Evolutionary conservation across 2,797 vertebrate genomes (phyloP).

Genomic region (Atherinosoma microstoma): DNA sequence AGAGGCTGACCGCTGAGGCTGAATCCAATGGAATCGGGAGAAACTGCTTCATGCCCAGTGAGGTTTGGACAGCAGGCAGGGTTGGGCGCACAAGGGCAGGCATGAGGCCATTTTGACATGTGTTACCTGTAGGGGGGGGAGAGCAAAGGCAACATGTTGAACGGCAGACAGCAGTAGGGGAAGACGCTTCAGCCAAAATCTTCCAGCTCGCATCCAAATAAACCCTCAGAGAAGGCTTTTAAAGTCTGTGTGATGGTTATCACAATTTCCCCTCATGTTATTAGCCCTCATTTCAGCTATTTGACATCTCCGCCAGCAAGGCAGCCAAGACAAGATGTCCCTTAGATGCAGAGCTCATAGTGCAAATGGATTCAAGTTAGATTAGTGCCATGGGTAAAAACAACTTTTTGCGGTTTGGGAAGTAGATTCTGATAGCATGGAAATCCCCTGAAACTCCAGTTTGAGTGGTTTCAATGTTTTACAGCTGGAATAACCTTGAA

Average conservation of each 20-base stretch:
- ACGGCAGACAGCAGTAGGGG: constrained; percentile 15
- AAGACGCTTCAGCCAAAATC: neutral
- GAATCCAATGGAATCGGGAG: constrained; percentile 92
- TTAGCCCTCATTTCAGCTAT: constrained; percentile 17
- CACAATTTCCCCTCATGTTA: neutral
- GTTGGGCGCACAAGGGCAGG: constrained; percentile 91
- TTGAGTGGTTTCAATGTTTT: neutral
- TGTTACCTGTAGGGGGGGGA: constrained; percentile 86
- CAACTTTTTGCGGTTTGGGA: constrained; percentile 8
- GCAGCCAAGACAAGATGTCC: constrained; percentile 8
- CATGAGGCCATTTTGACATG: constrained; percentile 94
- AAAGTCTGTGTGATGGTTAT: neutral
- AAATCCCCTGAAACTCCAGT: constrained; percentile 35
- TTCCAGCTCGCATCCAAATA: neutral
- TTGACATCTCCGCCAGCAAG: constrained; percentile 2
- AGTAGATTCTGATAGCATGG: constrained; percentile 6
- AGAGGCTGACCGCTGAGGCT: constrained; percentile 89
- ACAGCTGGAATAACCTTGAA: constrained; percentile 13
- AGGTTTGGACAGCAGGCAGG: constrained; percentile 87
- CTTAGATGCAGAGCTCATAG: neutral
- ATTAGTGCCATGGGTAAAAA: constrained; percentile 24
- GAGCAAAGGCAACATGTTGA: constrained; percentile 52
- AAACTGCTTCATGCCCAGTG: constrained; percentile 94
- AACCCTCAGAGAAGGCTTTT: neutral
- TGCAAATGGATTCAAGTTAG: constrained; percentile 6